Base-by-base conservation (phyloP, 2,113 vertebrate genomes). In the Ploceus nigricollis region DNA sequence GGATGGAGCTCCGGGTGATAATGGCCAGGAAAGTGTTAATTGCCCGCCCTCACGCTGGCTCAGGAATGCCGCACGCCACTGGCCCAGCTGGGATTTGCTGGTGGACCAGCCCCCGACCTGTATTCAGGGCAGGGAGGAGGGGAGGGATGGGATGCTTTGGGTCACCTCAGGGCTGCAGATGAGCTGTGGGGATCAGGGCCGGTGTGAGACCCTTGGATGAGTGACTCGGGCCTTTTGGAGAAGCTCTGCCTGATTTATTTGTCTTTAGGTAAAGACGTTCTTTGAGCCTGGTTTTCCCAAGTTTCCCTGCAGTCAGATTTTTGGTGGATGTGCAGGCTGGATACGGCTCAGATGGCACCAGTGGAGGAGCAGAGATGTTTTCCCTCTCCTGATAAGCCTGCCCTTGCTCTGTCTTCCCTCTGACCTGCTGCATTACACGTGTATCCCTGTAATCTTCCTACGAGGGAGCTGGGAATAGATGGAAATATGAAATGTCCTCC, bases 1-100 rank as follows among this genome's bases (percentile, higher is more conserved):
- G 69, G 11, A 9, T 0, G 0, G 7, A n/a, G 37, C 25, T 31
- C 15, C 0, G 3, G 42, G 10, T 1, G 0, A 14, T 1, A 31
- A 35, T 33, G 68, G 47, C 25, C 3, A 0, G 30, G 17, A 63
- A 84, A 47, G 57, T 1, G 73, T 45, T 73, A 85, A 91, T 27
- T 33, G 40, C 31, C 58, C 54, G 37, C 31, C 8, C 11, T 2
- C 4, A 44, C 5, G 2, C 47, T n/a, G 65, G n/a, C 48, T 89
- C 16, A 54, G 33, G 69, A 81, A 75, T 61, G 73, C 16, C 6
- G 10, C 31, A 42, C 22, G 60, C 37, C 9, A 9, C 44, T 61
- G 56, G 39, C 14, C 77, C 70, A 50, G 16, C 31, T 60, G 87
- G 65, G 81, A 42, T 76, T 54, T 42, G 89, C 24, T 64, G 78